Conservation (phyloP, 2,797 vertebrate species). For the Percopsis omiscomaycus region DNA sequence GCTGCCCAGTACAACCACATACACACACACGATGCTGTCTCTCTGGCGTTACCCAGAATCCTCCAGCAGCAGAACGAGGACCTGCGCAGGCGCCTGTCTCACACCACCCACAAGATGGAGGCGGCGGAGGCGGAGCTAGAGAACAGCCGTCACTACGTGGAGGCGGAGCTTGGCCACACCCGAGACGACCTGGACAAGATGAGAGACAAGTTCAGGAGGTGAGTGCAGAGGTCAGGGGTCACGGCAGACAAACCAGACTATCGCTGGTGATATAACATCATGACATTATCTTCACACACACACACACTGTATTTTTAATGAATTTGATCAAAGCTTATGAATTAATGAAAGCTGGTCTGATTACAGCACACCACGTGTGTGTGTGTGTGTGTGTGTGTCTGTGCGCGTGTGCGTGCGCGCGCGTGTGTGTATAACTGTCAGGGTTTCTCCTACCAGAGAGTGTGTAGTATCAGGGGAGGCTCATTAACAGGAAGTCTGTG, state of each 20-base stretch:
- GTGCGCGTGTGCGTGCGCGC: too few species aligned
- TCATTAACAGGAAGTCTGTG: too few species aligned
- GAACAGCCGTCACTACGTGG: slow-evolving; percentile 89
- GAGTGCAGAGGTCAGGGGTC: background rate
- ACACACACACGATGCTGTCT: too few species aligned
- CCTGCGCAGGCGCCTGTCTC: slow-evolving; percentile 84
- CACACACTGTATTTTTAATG: slow-evolving; percentile 37
- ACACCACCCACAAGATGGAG: slow-evolving; percentile 91
- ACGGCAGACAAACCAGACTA: background rate
- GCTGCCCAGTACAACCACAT: too few species aligned
- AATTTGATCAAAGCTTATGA: slow-evolving; percentile 34
- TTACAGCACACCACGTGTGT: slow-evolving; percentile 1
- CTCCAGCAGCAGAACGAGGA: slow-evolving; percentile 97
- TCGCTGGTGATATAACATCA: background rate
- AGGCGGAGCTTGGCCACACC: slow-evolving; percentile 89
- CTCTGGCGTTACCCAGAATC: slow-evolving; percentile 54
- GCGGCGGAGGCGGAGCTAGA: slow-evolving; percentile 93
- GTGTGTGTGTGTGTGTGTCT: background rate
- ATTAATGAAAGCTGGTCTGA: slow-evolving; percentile 28
- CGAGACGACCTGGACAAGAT: slow-evolving; percentile 95
- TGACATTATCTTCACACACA: slow-evolving; percentile 1
- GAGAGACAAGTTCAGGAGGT: slow-evolving; percentile 98
- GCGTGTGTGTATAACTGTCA: too few species aligned
- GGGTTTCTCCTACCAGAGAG: too few species aligned
- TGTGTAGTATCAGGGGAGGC: too few species aligned